These are phyloP conservation scores for Orthosia incerta DNA, from an alignment of 2,888 invertebrate species.

Conservation along the genomic window DNA sequence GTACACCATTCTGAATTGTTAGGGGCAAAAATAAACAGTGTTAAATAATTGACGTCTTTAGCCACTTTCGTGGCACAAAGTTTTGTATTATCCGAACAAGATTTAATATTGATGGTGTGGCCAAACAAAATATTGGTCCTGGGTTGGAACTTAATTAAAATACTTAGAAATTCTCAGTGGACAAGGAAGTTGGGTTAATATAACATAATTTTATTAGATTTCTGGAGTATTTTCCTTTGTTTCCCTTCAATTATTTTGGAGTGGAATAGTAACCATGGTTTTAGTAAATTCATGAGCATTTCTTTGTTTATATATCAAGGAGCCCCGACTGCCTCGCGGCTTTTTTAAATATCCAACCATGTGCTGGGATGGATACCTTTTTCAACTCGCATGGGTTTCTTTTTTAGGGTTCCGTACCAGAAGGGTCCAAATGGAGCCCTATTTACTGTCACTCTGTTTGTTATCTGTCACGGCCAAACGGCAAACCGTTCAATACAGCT, in stretches of 20 bases:
- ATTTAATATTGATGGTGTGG: conserved; percentile 62
- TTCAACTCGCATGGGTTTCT: too few species aligned
- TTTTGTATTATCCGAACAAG: conserved; percentile 38
- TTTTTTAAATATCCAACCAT: too few species aligned
- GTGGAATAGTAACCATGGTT: not conserved
- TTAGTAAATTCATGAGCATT: not conserved
- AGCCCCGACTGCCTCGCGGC: too few species aligned
- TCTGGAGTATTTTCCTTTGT: conserved; percentile 8
- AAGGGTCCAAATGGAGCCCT: too few species aligned
- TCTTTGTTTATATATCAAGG: not conserved
- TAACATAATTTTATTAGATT: conserved; percentile 30
- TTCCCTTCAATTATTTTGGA: conserved; percentile 14
- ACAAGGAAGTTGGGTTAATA: conserved; percentile 36
- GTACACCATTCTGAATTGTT: not conserved
- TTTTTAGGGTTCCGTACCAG: too few species aligned
- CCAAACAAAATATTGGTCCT: conserved; percentile 57
- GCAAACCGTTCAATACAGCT: too few species aligned
- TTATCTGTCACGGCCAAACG: too few species aligned
- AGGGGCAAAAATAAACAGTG: conserved; percentile 14
- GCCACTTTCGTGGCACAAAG: conserved; percentile 16
- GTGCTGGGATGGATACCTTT: too few species aligned
- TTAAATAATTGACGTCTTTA: conserved; percentile 15
- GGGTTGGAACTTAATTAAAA: conserved; percentile 58
- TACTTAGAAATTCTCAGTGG: conserved; percentile 58
- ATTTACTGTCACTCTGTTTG: too few species aligned